Percentiles rank a stretch among this genome's conserved stretches.
phyloP scores from a whole-genome alignment of 2,888 invertebrate genomes.

The Leuctra nigra region DNA sequence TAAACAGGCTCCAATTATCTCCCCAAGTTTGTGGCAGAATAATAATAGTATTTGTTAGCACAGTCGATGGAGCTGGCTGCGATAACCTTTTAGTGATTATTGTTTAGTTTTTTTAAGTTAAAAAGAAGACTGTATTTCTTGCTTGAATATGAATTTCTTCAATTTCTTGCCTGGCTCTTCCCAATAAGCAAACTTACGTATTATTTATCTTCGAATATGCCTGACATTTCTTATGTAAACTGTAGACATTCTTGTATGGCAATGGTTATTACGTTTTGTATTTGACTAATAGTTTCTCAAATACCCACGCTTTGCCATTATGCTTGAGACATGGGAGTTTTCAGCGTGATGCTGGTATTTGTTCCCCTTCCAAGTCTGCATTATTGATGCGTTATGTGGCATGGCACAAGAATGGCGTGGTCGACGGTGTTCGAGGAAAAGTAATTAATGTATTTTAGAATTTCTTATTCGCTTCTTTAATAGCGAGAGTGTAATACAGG shows the following conservation, averaged over 20 bases:
- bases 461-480: neutral
- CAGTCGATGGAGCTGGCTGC: too few relatives aligned
- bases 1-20: too few relatives aligned
- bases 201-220: neutral
- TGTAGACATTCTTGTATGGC: neutral
- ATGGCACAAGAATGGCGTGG: constrained; percentile 1
- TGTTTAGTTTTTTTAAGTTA: too few relatives aligned
- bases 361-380: too few relatives aligned
- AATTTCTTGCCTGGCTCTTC: too few relatives aligned
- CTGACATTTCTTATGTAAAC: neutral
- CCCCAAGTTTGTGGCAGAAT: too few relatives aligned
- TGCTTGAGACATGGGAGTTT: constrained; percentile 4
- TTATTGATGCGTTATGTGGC: constrained; percentile 13
- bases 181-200: too few relatives aligned
- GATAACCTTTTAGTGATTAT: too few relatives aligned
- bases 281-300: constrained; percentile 19
- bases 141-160: too few relatives aligned
- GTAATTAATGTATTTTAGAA: constrained; percentile 18
- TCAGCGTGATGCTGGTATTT: neutral
- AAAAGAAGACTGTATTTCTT: too few relatives aligned
- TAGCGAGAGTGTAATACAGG: neutral
- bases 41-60: too few relatives aligned
- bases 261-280: neutral
- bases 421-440: neutral
- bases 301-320: constrained; percentile 14